Conservation (phyloP, 2,797 vertebrate species). For the Parambassis ranga region DNA sequence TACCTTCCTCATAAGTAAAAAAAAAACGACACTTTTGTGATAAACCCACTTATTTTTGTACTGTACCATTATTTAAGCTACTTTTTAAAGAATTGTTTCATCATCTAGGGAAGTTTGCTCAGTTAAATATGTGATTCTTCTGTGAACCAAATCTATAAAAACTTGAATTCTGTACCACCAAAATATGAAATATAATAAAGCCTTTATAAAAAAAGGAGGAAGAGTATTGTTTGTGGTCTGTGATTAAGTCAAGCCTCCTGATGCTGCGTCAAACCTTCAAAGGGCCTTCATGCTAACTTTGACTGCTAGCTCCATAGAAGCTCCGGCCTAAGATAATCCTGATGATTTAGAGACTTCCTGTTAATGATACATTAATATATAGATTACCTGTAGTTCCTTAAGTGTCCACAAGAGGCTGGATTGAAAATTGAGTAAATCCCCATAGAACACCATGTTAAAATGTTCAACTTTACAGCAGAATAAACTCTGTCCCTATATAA, state of each 20-base stretch:
- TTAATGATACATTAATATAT: too few relatives aligned
- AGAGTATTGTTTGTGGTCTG: neutral
- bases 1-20: slow-evolving; percentile 55
- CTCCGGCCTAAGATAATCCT: too few relatives aligned
- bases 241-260: neutral
- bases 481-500: too few relatives aligned
- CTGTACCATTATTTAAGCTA: slow-evolving; percentile 77
- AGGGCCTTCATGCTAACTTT: neutral
- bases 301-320: too few relatives aligned
- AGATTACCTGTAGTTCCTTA: too few relatives aligned
- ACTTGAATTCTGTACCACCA: slow-evolving; percentile 80
- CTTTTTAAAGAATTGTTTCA: slow-evolving; percentile 63
- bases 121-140: slow-evolving; percentile 69
- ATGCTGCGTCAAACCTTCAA: accelerated
- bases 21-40: slow-evolving; percentile 48
- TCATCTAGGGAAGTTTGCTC: slow-evolving; percentile 67
- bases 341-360: too few relatives aligned
- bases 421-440: too few relatives aligned
- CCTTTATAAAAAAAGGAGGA: slow-evolving; percentile 70
- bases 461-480: too few relatives aligned
- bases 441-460: too few relatives aligned
- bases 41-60: slow-evolving; percentile 81
- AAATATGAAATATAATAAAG: slow-evolving; percentile 65
- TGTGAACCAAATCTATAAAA: slow-evolving; percentile 78
- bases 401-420: too few relatives aligned